Evolutionary conservation across 1,140 invertebrate species (phyloP).

Genomic region (Drosophila azteca): DNA sequence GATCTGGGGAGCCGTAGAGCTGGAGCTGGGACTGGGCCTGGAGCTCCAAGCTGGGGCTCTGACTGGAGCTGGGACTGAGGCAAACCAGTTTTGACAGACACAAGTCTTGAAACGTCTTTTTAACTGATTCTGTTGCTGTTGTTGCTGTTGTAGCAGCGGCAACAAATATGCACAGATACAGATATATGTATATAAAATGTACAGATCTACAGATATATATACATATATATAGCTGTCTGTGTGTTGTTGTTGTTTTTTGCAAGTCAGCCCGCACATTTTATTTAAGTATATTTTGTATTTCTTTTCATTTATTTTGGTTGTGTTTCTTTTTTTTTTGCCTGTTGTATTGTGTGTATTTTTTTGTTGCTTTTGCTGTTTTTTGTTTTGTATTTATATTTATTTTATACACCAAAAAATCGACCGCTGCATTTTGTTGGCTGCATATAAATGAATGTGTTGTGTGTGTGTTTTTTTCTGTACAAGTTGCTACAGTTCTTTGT

Average conservation of each 20-base stretch:
- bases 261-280: conserved; percentile 74
- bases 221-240: conserved; percentile 35
- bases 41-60: conserved; percentile 16
- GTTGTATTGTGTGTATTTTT: conserved; percentile 8
- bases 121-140: conserved; percentile 74
- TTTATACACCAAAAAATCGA: conserved; percentile 71
- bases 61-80: conserved; percentile 2
- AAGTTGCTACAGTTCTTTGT: conserved; percentile 79
- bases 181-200: conserved; percentile 32
- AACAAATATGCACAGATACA: conserved; percentile 74
- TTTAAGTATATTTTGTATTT: conserved; percentile 73
- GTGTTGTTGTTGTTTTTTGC: conserved; percentile 29
- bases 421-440: conserved; percentile 79
- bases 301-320: conserved; percentile 24
- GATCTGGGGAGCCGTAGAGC: conserved; percentile 47
- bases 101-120: conserved; percentile 81
- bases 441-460: conserved; percentile 80
- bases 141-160: conserved; percentile 46
- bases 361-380: conserved; percentile 3
- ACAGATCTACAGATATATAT: conserved; percentile 70
- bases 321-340: conserved; percentile 18
- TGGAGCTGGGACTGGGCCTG: conserved; percentile 17
- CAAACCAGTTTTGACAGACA: conserved; percentile 80
- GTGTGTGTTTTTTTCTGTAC: conserved; percentile 29
- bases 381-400: conserved; percentile 64